phyloP scores from a whole-genome alignment of 1,140 invertebrate genomes.

The Campoletis sonorensis region DNA sequence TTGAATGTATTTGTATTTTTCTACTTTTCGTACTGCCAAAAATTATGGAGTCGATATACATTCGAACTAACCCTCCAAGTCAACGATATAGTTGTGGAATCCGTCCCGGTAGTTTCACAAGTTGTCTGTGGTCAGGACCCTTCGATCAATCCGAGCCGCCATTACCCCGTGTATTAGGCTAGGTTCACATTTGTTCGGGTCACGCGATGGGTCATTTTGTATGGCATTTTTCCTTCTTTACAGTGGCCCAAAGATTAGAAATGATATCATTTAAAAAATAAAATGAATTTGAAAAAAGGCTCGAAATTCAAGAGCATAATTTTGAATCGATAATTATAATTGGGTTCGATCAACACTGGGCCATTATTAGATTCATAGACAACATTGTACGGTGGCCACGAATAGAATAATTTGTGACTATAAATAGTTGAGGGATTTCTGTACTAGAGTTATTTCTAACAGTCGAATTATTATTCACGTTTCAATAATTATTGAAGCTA shows the following conservation, averaged over 20 bases:
- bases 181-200: neutral
- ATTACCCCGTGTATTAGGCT: neutral
- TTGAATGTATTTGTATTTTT: neutral
- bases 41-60: neutral
- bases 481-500: too few relatives aligned
- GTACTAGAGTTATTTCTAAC: too few relatives aligned
- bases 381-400: too few relatives aligned
- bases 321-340: too few relatives aligned
- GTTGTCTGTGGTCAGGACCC: slow-evolving; percentile 16
- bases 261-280: too few relatives aligned
- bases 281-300: too few relatives aligned
- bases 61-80: neutral
- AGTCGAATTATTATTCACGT: too few relatives aligned
- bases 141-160: slow-evolving; percentile 9
- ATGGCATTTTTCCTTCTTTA: neutral
- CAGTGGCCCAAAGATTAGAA: neutral
- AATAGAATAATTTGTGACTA: too few relatives aligned
- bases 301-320: too few relatives aligned
- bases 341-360: too few relatives aligned
- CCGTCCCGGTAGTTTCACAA: neutral
- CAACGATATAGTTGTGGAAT: neutral
- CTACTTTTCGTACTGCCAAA: neutral
- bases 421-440: too few relatives aligned
- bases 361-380: too few relatives aligned
- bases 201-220: neutral